Evolutionary conservation across 92 coral and sea anemone species (phyloP).

Genomic region (Phenganax marumi): DNA sequence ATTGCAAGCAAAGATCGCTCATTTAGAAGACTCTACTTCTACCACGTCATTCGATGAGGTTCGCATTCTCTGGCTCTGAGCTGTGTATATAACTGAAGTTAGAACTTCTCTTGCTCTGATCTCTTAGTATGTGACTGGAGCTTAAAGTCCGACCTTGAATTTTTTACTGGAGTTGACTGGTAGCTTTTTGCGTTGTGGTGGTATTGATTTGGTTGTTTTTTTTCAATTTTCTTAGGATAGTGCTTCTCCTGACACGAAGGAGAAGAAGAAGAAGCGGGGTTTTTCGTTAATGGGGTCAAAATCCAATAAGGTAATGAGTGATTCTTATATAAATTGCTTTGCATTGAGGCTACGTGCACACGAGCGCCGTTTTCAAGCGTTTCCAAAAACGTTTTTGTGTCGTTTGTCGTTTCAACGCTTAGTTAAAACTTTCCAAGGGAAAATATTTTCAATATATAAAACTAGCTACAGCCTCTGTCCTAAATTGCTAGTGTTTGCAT

Average conservation of each 20-base stretch:
- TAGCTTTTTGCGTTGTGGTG: neutral
- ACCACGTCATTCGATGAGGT: conserved; percentile 37
- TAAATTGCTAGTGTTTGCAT: too few relatives aligned
- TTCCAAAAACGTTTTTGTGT: too few relatives aligned
- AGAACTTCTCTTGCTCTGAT: neutral
- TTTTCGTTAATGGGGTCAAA: conserved; percentile 28
- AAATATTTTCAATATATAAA: too few relatives aligned
- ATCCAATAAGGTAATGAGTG: conserved; percentile 5
- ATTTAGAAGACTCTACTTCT: conserved; percentile 29
- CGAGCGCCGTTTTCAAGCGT: neutral
- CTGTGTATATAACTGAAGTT: neutral
- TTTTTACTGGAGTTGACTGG: neutral
- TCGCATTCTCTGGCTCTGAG: neutral
- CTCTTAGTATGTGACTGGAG: too few relatives aligned
- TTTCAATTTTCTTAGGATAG: neutral
- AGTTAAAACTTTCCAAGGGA: too few relatives aligned
- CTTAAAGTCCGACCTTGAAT: too few relatives aligned
- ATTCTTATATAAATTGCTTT: neutral
- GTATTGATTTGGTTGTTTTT: neutral
- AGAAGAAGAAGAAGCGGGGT: conserved; percentile 13
- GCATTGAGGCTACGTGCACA: too few relatives aligned
- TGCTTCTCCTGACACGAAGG: neutral
- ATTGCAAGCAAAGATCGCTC: conserved; percentile 59
- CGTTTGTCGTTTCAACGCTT: too few relatives aligned
- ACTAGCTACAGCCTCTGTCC: too few relatives aligned